A percentile compares a stretch with the other conserved stretches of the same genome.
Evolutionary conservation across 2,113 vertebrate genomes (phyloP).

Genomic region (Castor canadensis): DNA sequence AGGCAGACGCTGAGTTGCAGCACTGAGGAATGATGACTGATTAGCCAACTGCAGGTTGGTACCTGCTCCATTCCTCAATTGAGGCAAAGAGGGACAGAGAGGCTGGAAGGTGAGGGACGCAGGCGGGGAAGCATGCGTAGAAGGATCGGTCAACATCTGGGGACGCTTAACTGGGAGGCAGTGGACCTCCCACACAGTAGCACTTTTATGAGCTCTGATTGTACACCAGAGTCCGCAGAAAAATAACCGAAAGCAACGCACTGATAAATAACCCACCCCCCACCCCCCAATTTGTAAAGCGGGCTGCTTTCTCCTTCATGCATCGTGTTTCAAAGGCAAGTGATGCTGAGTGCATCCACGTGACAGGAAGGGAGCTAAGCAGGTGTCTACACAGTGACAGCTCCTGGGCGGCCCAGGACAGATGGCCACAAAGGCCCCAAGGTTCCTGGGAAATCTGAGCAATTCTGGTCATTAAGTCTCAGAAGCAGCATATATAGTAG

Average conservation of each 20-base stretch:
- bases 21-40: not conserved
- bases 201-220: conserved; percentile 74
- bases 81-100: not conserved
- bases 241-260: conserved; percentile 50
- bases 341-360: not conserved
- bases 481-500: not conserved
- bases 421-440: not conserved
- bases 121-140: conserved; percentile 3
- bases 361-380: not conserved
- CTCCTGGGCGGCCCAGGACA: not conserved
- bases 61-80: not conserved
- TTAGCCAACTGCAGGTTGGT: not conserved
- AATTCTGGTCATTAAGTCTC: not conserved
- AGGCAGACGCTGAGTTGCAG: not conserved
- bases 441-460: not conserved
- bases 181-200: conserved; percentile 76
- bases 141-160: conserved; percentile 68
- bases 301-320: not conserved
- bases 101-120: not conserved
- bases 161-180: conserved; percentile 70
- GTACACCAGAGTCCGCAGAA: conserved; percentile 54
- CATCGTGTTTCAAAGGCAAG: not conserved
- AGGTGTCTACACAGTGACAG: not conserved
- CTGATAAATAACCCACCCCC: conserved; percentile 30
- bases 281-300: conserved; percentile 37